Evolutionary conservation across 2,797 vertebrate genomes (phyloP).

Genomic region (Lates japonicus): DNA sequence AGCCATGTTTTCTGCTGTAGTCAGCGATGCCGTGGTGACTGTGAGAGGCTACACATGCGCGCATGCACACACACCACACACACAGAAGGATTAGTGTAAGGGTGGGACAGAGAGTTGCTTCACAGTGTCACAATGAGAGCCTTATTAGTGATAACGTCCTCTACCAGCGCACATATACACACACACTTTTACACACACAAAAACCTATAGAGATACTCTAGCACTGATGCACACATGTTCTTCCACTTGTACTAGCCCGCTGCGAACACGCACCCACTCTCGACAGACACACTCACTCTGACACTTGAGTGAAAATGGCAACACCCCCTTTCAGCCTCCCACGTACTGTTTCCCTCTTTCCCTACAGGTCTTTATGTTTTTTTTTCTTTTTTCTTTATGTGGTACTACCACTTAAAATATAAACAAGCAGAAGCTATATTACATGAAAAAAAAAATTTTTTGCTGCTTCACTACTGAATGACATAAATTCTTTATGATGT

Average conservation of each 20-base stretch:
- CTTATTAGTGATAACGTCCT: slow-evolving; percentile 65
- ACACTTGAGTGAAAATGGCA: slow-evolving; percentile 39
- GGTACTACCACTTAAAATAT: not conserved
- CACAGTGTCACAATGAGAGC: slow-evolving; percentile 75
- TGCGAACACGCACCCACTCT: slow-evolving; percentile 37
- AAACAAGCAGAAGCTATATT: not conserved
- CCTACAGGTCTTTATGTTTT: slow-evolving; percentile 13
- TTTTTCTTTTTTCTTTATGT: not conserved
- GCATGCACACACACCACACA: slow-evolving; percentile 34
- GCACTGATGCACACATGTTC: slow-evolving; percentile 49
- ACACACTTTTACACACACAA: slow-evolving; percentile 13
- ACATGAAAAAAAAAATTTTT: not conserved
- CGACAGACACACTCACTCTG: slow-evolving; percentile 30
- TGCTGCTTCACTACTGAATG: not conserved
- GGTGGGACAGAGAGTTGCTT: slow-evolving; percentile 69
- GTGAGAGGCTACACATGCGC: slow-evolving; percentile 91
- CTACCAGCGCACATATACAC: slow-evolving; percentile 13
- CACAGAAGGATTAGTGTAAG: slow-evolving; percentile 59
- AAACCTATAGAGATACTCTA: slow-evolving; percentile 28
- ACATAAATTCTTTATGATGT: not conserved
- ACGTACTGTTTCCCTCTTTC: not conserved
- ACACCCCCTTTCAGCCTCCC: not conserved
- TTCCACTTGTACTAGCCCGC: slow-evolving; percentile 30
- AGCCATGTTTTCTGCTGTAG: slow-evolving; percentile 98
- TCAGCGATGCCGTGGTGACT: slow-evolving; percentile 95